phyloP scores from a whole-genome alignment of 2,797 vertebrate species.

The Sebastes iracundus region DNA sequence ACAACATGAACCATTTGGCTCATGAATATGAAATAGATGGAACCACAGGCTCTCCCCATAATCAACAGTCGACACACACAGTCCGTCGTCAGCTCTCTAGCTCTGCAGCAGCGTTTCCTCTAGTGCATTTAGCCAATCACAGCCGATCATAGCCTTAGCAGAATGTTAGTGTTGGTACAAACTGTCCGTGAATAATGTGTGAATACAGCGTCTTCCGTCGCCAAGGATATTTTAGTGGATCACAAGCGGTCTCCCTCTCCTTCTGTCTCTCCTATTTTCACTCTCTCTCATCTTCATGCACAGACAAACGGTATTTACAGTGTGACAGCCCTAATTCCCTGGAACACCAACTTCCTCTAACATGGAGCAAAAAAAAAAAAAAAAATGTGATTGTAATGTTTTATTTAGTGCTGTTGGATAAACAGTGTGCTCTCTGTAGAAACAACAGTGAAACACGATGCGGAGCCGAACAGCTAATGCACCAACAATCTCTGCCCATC shows the following conservation, averaged over 20 bases:
- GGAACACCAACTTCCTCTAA: slow-evolving; percentile 33
- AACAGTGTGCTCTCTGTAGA: slow-evolving; percentile 47
- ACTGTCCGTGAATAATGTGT: slow-evolving; percentile 54
- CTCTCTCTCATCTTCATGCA: slow-evolving; percentile 30
- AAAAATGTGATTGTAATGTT: slow-evolving; percentile 43
- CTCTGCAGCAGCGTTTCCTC: slow-evolving; percentile 66
- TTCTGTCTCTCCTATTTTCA: slow-evolving; percentile 11
- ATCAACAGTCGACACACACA: slow-evolving; percentile 78
- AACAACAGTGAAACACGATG: slow-evolving; percentile 50
- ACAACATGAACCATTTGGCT: slow-evolving; percentile 82
- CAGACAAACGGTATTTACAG: slow-evolving; percentile 53
- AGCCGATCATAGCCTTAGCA: slow-evolving; percentile 49
- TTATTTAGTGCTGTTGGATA: slow-evolving; percentile 58
- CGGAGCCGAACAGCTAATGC: slow-evolving; percentile 48
- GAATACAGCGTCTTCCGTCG: slow-evolving; percentile 37
- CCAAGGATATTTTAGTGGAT: slow-evolving; percentile 54
- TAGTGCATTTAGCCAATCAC: slow-evolving; percentile 60
- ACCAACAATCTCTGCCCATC: slow-evolving; percentile 64
- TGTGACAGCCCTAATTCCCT: slow-evolving; percentile 40
- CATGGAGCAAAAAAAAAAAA: slow-evolving; percentile 17
- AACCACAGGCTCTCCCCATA: slow-evolving; percentile 75
- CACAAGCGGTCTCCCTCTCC: slow-evolving; percentile 11
- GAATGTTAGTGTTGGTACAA: slow-evolving; percentile 60
- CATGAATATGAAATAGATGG: slow-evolving; percentile 81
- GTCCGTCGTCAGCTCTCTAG: slow-evolving; percentile 40